Conservation (phyloP, 2,797 vertebrate species). For the Tympanoctomys barrerae region DNA sequence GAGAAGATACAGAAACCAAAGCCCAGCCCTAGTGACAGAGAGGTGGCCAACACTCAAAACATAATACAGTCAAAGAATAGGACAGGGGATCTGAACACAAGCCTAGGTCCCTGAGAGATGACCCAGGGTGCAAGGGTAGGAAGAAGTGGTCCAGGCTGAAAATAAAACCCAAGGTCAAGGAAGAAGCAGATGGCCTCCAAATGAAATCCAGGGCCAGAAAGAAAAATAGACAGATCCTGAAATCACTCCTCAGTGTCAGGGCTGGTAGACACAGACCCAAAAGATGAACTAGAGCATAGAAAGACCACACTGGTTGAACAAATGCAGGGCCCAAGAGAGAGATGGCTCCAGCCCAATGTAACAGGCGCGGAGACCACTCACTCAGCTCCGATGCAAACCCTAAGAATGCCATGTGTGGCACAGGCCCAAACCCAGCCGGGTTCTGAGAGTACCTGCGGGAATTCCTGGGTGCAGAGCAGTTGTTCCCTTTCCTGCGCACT, state of each 20-base stretch:
- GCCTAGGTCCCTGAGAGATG: background rate
- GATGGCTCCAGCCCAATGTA: rapidly evolving
- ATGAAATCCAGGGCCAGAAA: background rate
- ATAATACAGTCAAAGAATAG: background rate
- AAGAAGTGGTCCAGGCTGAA: background rate
- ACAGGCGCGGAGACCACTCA: background rate
- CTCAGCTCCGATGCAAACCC: background rate
- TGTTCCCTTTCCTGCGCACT: background rate
- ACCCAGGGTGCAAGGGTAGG: background rate
- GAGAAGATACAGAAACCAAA: background rate
- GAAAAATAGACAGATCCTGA: background rate
- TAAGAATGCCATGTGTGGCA: rapidly evolving
- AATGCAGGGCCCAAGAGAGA: background rate
- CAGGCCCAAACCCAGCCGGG: background rate
- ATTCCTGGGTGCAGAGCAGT: background rate
- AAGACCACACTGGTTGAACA: background rate
- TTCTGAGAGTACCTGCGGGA: background rate
- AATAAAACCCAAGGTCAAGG: background rate
- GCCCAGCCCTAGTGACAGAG: too few relatives aligned
- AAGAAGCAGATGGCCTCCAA: background rate
- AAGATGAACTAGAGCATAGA: background rate
- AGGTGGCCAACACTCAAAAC: background rate
- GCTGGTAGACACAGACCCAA: background rate
- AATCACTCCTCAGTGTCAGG: background rate
- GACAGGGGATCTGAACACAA: background rate